phyloP scores from a whole-genome alignment of 2,797 vertebrate genomes.

The Pseudotriccus pelzelni region DNA sequence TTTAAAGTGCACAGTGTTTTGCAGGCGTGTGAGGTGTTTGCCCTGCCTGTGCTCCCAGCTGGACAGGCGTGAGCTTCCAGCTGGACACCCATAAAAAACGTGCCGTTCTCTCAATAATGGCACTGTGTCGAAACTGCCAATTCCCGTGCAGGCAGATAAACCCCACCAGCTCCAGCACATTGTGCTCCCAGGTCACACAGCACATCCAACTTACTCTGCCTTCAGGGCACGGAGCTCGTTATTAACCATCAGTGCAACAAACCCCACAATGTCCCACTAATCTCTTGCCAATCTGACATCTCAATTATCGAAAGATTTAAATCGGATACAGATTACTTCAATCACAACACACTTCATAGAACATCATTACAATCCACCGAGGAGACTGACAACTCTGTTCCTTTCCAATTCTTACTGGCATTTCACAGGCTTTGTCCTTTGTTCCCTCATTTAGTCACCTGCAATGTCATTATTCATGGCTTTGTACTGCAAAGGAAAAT shows the following conservation, averaged over 20 bases:
- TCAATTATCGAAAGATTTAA: slow-evolving; percentile 85
- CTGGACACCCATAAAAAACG: rapidly evolving
- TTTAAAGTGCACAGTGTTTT: neutral
- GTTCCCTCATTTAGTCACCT: neutral
- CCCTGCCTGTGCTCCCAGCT: neutral
- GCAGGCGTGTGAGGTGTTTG: rapidly evolving
- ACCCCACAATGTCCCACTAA: slow-evolving; percentile 76
- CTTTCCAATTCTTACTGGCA: neutral
- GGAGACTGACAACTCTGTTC: neutral
- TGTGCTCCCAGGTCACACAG: slow-evolving; percentile 72
- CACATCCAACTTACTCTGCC: slow-evolving; percentile 63
- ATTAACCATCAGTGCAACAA: slow-evolving; percentile 74
- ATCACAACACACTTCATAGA: slow-evolving; percentile 60
- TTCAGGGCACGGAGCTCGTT: slow-evolving; percentile 76
- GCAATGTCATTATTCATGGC: neutral
- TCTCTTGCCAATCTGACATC: slow-evolving; percentile 83
- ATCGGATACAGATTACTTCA: slow-evolving; percentile 76
- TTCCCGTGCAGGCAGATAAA: slow-evolving; percentile 37
- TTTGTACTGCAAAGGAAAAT: neutral
- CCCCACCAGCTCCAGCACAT: neutral
- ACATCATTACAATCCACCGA: neutral
- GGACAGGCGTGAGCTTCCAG: neutral
- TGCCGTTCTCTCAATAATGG: neutral
- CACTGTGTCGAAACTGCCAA: neutral
- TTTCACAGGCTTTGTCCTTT: slow-evolving; percentile 10